Evolutionary conservation across 2,797 vertebrate genomes (phyloP), one percentile per base, ranked within the genome.

Genomic region (Hyperoplus lanceolatus): DNA sequence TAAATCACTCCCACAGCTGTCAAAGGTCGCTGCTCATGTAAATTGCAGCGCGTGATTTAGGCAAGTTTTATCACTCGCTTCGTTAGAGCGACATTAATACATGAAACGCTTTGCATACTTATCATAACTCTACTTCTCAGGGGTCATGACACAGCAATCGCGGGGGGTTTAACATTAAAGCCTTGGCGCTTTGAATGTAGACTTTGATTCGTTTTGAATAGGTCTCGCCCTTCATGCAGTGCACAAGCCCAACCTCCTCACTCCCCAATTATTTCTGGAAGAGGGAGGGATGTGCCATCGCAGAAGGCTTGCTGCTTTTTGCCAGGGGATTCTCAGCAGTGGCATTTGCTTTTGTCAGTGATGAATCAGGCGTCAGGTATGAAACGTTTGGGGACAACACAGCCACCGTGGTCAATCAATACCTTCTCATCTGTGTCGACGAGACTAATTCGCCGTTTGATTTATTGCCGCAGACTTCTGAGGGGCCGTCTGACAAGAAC

Each of bases 301-400:
- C 12, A 15, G 38, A 4, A 29, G 4, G 53, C 55, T 51, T 10
- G 51, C 58, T 29, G 29, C 29, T 29, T 29, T 74, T 72, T 21
- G 9, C 53, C 38, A 46, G 39, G 16, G 57, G 58, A 61, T 36
- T 63, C 53, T 76, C 69, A 60, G 79, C 67, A 1, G 18, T 81
- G 80, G 77, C 77, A 77, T 87, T 86, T 82, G 59, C 73, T 60
- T 29, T 48, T 82, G 84, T 84, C 83, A 80, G 74, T 92, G 92
- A 93, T 92, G 85, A 84, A 92, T 94, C 77, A 53, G 49, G 70
- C 57, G 29, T 86, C 84, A n/a, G 64, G 60, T 75, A 90, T 91
- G 80, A 89, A 91, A 90, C 51, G 21, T 78, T 67, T 51, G 58
- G 80, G 49, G 68, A 82, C 41, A 61, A 65, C 60, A 8, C 21